phyloP scores from a whole-genome alignment of 2,888 invertebrate species.

The Falcaria lacertinaria region DNA sequence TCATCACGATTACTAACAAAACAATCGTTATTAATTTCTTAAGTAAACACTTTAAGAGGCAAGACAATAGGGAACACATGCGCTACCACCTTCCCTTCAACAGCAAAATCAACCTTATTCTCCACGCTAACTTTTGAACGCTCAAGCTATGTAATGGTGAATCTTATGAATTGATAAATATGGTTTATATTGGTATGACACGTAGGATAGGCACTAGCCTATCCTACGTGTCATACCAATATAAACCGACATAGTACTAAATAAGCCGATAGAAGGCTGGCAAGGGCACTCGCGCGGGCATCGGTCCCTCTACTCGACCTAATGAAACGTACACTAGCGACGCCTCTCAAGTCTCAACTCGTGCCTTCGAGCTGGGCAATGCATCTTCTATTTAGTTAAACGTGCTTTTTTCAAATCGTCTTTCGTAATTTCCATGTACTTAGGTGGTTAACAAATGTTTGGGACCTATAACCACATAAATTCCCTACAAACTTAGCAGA shows the following conservation, averaged over 20 bases:
- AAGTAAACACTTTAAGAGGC: constrained; percentile 41
- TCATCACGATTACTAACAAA: background rate
- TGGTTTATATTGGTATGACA: constrained; percentile 27
- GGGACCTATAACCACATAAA: no score
- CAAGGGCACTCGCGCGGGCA: constrained; percentile 54
- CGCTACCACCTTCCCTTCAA: background rate
- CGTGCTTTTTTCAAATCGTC: background rate
- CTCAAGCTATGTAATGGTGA: constrained; percentile 11
- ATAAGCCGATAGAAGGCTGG: constrained; percentile 44
- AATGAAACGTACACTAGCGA: constrained; percentile 45
- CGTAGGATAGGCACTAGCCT: constrained; percentile 23
- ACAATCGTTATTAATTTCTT: constrained; percentile 27
- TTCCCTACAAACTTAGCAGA: no score
- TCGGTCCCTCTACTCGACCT: constrained; percentile 58
- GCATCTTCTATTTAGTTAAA: constrained; percentile 1
- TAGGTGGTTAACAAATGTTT: no score
- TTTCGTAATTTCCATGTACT: no score
- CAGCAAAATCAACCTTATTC: background rate
- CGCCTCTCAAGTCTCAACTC: constrained; percentile 20
- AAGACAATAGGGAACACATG: constrained; percentile 49
- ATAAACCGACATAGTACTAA: no score
- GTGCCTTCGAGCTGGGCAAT: constrained; percentile 18
- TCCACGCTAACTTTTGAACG: constrained; percentile 23
- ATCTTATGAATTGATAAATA: constrained; percentile 14
- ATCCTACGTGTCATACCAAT: constrained; percentile 20